phyloP scores from a whole-genome alignment of 2,797 vertebrate genomes.

The Sebastes dallii region DNA sequence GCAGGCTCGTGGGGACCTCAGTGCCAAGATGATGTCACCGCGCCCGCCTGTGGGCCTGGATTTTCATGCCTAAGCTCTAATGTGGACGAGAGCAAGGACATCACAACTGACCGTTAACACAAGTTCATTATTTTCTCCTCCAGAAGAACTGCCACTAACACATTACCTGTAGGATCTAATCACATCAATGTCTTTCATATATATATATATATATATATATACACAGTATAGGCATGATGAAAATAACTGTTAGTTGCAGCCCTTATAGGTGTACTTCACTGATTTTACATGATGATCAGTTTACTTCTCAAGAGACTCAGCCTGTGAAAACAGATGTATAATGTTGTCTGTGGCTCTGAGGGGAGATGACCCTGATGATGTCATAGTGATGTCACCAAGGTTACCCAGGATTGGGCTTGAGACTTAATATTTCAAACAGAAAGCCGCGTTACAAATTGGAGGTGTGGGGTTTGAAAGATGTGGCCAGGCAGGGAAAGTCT shows the following conservation, averaged over 20 bases:
- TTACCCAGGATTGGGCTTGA: neutral
- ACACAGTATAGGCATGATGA: no score
- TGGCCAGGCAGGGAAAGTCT: no score
- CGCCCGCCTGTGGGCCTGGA: conserved; percentile 38
- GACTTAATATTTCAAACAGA: neutral
- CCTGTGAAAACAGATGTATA: no score
- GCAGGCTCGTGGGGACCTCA: conserved; percentile 45
- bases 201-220: no score
- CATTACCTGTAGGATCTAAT: neutral
- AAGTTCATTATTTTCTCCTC: conserved; percentile 36
- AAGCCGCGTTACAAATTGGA: neutral
- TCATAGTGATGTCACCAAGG: neutral
- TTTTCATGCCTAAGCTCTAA: conserved; percentile 34
- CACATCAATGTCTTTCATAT: neutral
- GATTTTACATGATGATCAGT: no score
- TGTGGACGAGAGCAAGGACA: conserved; percentile 54
- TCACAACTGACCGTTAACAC: conserved; percentile 21
- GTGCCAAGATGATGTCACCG: conserved; percentile 71
- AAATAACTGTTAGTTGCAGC: no score
- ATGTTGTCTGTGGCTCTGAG: no score
- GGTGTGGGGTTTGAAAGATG: neutral
- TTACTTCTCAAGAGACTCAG: no score
- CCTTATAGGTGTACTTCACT: no score
- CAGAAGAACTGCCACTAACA: conserved; percentile 11
- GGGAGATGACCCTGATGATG: neutral